phyloP scores from a whole-genome alignment of 2,888 invertebrate species.

The Operophtera brumata region DNA sequence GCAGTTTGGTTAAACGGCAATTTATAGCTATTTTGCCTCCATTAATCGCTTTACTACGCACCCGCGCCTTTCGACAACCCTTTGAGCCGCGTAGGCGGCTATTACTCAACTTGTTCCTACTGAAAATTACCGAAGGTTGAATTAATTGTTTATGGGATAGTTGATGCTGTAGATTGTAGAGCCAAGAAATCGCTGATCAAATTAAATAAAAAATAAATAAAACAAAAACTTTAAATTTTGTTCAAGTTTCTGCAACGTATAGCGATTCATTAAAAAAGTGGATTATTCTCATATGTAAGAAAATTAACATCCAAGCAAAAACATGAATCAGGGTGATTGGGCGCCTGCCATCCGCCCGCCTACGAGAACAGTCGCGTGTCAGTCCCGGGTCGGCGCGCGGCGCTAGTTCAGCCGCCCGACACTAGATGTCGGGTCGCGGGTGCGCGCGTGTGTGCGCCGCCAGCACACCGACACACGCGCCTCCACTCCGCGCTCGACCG shows the following conservation, averaged over 20 bases:
- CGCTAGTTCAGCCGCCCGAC: conserved; percentile 64
- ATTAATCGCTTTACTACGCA: conserved; percentile 80
- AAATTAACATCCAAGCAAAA: background rate
- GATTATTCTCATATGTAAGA: background rate
- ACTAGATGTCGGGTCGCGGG: conserved; percentile 57
- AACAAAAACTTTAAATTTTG: background rate
- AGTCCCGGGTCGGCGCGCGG: conserved; percentile 35
- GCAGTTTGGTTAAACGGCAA: conserved; percentile 81
- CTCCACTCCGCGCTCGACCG: conserved; percentile 78
- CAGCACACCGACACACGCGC: conserved; percentile 62
- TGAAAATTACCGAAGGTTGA: conserved; percentile 19
- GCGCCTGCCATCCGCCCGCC: conserved; percentile 54
- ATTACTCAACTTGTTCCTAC: conserved; percentile 20
- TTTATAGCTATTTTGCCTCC: conserved; percentile 80
- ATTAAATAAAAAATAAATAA: background rate
- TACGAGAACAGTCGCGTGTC: conserved; percentile 40
- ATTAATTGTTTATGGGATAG: conserved; percentile 22
- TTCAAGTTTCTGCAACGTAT: background rate
- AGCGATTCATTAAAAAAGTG: background rate
- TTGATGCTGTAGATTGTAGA: conserved; percentile 5
- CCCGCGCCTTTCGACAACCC: conserved; percentile 68
- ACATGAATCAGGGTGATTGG: conserved; percentile 5
- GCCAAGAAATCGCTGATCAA: background rate
- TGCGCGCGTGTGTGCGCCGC: conserved; percentile 73
- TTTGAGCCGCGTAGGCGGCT: conserved; percentile 42